Evolutionary conservation across 64 coral and sea anemone genomes (phyloP), one percentile per base, ranked within the genome.

Genomic region (Exaiptasia diaphana): DNA sequence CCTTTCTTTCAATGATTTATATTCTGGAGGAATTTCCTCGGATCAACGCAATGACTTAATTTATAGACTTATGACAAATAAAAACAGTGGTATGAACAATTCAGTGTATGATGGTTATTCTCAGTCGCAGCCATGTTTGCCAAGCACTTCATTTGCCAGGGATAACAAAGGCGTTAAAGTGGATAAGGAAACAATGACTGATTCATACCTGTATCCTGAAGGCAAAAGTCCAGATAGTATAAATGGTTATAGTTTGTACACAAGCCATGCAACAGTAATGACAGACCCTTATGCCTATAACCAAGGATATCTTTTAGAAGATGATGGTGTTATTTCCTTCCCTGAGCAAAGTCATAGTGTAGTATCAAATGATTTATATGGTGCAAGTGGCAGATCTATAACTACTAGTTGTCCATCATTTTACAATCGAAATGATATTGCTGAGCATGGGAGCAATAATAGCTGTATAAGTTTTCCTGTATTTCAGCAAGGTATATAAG

Each of bases 191-290:
- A 65, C 61, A 65, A 65, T 65, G 61, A 65, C 61, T 65, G 90
- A 86, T 55, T 12, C 68, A 21, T 74, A 27, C 50, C 22, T 88
- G 27, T 72, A 78, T 29, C 64, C 48, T 44, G 65, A 88, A 50
- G 57, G 29, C 25, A 70, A 45, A 34, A 52, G 80, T 50, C 2
- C 38, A 4, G 61, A 65, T 27, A 65, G 29, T 38, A 35, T 37
- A 35, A 73, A 71, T 45, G 76, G 83, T 39, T 37, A 60, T 12
- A 35, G 61, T 1, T 25, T 76, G 5, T 52, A 53, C 42, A 37
- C 38, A 18, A 77, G 65, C 57, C 37, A 44, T 8, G 79, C 83
- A 37, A 37, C 31, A 15, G 38, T 65, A 20, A 38, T 65, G 61
- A 35, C 61, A 26, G 61, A 65, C 38, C 31, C 61, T 37, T 38